Evolutionary conservation across 2,113 vertebrate species (phyloP), one percentile per base, ranked within the genome.

Genomic region (Eublepharis macularius): DNA sequence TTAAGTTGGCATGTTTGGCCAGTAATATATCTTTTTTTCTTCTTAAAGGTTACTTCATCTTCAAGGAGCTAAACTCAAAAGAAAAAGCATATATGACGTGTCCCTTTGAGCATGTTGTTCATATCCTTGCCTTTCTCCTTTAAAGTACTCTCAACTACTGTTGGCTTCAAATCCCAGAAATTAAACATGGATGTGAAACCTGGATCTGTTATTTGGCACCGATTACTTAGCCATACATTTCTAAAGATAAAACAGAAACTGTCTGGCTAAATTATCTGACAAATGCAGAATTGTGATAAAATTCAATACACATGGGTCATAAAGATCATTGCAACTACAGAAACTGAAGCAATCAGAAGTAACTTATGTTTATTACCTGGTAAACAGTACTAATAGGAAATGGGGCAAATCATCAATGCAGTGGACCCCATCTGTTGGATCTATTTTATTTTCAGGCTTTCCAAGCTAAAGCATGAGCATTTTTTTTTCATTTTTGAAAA

Each of bases 41-140:
- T 86, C 87, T 86, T 86, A 89, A 91, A 91, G 41, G 83, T 90
- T 83, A 78, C 45, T 91, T 92, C 84, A 88, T 83, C 60, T 91
- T 86, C 82, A 91, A 87, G 75, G 57, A 83, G 34, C 57, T 83
- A 65, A 82, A 87, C 88, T 81, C 26, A n/a, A 78, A 90, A 82
- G 10, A 34, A 47, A 83, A 75, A 91, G 70, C 88, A 80, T 91
- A 86, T 90, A 80, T 76, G 83, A 17, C 80, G 21, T 51, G 34
- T 4, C 88, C 72, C 41, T 74, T 0, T 2, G 26, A 84, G 45
- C 39, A 70, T 76, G 79, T 57, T 73, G 73, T 21, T 80, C 77
- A 74, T 84, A 81, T 36, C 29, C 73, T 87, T 70, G 83, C 60
- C 34, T 63, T 88, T 41, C 34, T 88, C 0, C 74, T 90, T 87